These are phyloP conservation scores for Scomberomorus guttatus DNA, from an alignment of 2,797 vertebrate species.

Conservation along the genomic window DNA sequence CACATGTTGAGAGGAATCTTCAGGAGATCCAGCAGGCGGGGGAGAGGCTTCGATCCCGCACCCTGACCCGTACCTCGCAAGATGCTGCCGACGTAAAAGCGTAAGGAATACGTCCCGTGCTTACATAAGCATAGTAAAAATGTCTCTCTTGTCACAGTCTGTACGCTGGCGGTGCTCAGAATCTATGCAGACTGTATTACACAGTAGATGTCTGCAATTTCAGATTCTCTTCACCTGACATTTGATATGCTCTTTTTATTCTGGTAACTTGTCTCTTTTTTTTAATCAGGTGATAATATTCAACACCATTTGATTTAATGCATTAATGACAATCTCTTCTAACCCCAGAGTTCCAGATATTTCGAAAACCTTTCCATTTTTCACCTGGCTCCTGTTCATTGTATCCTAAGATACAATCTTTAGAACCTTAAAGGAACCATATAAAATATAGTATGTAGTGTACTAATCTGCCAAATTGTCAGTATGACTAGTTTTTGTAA, in stretches of 20 bases:
- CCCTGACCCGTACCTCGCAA: conserved; percentile 95
- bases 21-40: conserved; percentile 98
- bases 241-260: not conserved
- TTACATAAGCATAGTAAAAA: not conserved
- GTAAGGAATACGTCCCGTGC: conserved; percentile 83
- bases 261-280: not conserved
- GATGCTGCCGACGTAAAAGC: conserved; percentile 98
- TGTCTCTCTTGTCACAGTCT: not conserved
- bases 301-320: not conserved
- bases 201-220: not conserved
- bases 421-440: not conserved
- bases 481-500: not conserved
- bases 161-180: not conserved
- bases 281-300: not conserved
- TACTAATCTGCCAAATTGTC: not conserved
- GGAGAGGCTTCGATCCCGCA: conserved; percentile 94
- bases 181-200: not conserved
- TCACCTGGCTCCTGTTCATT: not conserved
- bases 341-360: not conserved
- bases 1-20: conserved; percentile 95
- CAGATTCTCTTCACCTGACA: not conserved
- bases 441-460: not conserved
- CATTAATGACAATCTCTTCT: not conserved
- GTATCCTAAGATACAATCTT: not conserved
- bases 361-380: not conserved